These are phyloP conservation scores for Sander vitreus DNA, from an alignment of 2,113 vertebrate genomes.

Conservation along the genomic window DNA sequence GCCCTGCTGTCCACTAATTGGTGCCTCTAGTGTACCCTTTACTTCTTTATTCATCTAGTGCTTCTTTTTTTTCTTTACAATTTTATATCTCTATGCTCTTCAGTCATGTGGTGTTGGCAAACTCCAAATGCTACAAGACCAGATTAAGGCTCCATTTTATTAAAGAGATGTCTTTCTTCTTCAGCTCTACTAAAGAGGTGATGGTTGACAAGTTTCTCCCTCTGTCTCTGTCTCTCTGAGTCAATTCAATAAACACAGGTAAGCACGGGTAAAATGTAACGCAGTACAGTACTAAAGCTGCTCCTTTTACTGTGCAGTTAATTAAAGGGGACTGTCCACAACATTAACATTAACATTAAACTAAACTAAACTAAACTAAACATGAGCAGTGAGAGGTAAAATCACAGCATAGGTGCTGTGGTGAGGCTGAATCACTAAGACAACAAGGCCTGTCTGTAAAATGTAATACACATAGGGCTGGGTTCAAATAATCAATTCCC, in stretches of 20 bases:
- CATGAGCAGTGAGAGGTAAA: not conserved
- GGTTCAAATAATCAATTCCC: too few species aligned
- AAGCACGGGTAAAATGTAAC: not conserved
- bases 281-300: not conserved
- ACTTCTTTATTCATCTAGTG: not conserved
- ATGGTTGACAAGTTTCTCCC: not conserved
- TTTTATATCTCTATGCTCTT: not conserved
- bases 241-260: not conserved
- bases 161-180: not conserved
- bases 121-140: not conserved
- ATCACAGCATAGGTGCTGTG: not conserved
- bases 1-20: not conserved
- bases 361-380: too few species aligned
- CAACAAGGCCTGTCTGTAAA: not conserved
- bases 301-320: too few species aligned
- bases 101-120: not conserved
- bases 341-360: too few species aligned
- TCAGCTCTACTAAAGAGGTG: not conserved
- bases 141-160: not conserved
- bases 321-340: too few species aligned
- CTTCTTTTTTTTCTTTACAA: not conserved
- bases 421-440: slow-evolving; percentile 2
- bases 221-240: not conserved
- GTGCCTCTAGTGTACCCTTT: not conserved
- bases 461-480: not conserved